Evolutionary conservation across 2,797 vertebrate species (phyloP), one percentile per base, ranked within the genome.

Genomic region (Sebastolobus altivelis): DNA sequence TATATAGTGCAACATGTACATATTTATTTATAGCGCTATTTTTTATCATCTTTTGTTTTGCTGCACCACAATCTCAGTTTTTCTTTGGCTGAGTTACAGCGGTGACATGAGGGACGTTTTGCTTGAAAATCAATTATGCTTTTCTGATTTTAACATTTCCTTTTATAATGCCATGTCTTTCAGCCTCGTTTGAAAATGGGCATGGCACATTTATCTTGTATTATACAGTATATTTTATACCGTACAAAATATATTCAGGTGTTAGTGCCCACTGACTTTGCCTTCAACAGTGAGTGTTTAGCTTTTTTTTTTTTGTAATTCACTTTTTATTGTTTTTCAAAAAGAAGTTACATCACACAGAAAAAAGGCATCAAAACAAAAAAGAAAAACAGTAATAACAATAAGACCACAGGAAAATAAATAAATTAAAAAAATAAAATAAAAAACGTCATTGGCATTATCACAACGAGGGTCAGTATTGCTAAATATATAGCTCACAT

Each of bases 1-100:
- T 63, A 5, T 77, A 65, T 49, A 62, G 74, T 33, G 60, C 62
- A 72, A 79, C 66, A 59, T 61, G 63, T 67, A 12, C 60, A 69
- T 68, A 29, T 65, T 75, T 65, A 67, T 77, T 73, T 60, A 73
- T 58, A 27, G 8, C 3, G 1, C 46, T 33, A 1, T 75, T 73
- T 82, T 76, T 40, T 3, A 4, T 13, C 13, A 13, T 25, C 59
- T 55, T 80, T 60, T 72, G 38, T 71, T 77, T 72, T n/a, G 73
- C 40, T 60, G 31, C 25, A 25, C 25, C 25, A 25, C 25, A 25
- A 25, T 25, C 25, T 29, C 8, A 16, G 7, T 25, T 20, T 68
- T 37, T 75, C 3, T 67, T 31, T 3, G 2, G 20, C 55, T 2
- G 22, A 71, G 31, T 25, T 62, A 46, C 11, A 54, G 5, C 2